phyloP scores from a whole-genome alignment of 2,797 vertebrate genomes.

The Thaleichthys pacificus region DNA sequence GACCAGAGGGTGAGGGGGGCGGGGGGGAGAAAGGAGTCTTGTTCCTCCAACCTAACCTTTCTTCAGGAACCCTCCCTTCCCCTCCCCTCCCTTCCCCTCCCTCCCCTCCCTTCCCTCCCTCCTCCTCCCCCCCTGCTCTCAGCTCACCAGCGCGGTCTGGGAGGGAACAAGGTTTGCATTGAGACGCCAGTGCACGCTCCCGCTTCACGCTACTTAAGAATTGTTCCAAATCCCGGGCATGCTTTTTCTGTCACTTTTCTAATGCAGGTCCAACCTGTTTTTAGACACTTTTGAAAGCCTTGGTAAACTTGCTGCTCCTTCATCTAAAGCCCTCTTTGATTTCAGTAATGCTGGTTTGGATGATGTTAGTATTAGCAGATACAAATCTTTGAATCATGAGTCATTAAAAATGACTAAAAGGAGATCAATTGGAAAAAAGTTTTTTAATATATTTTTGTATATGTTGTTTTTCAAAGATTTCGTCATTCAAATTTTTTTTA shows the following conservation, averaged over 20 bases:
- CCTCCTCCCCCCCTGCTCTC: conserved; percentile 65
- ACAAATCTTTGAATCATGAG: conserved; percentile 31
- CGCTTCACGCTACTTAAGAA: conserved; percentile 66
- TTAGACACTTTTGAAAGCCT: conserved; percentile 50
- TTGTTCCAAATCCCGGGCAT: conserved; percentile 63
- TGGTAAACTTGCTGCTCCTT: conserved; percentile 55
- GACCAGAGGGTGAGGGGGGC: conserved; percentile 55
- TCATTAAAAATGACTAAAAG: conserved; percentile 51
- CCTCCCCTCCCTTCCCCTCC: conserved; percentile 19
- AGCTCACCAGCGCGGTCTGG: conserved; percentile 67
- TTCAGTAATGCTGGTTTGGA: conserved; percentile 53
- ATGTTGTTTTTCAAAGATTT: too few species aligned
- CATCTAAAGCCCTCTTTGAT: conserved; percentile 64
- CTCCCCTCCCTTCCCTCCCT: conserved; percentile 24
- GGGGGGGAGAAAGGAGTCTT: conserved; percentile 75
- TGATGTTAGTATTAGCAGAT: conserved; percentile 61
- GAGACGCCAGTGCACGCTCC: conserved; percentile 66
- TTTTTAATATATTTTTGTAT: too few species aligned
- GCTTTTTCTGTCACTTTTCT: conserved; percentile 31
- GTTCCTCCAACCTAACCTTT: conserved; percentile 77
- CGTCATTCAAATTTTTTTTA: too few species aligned
- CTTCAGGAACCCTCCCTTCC: conserved; percentile 64
- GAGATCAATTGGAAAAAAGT: conserved; percentile 45
- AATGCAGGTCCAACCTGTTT: conserved; percentile 52
- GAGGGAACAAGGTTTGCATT: conserved; percentile 76